phyloP scores from a whole-genome alignment of 2,797 vertebrate genomes.

The Champsocephalus esox region DNA sequence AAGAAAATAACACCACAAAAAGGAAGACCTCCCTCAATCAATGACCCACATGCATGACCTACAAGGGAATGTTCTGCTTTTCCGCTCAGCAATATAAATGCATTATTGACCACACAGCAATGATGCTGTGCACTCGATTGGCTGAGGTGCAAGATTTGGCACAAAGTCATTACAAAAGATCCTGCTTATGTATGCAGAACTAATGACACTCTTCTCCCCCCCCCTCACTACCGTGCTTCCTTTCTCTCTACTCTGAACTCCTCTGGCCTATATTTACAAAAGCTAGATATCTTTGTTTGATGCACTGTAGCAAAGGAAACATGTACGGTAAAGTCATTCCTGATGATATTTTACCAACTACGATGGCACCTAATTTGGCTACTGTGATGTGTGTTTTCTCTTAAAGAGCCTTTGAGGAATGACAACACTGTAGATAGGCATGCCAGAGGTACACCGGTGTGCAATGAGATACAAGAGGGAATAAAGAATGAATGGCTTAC shows the following conservation, averaged over 20 bases:
- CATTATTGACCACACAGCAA: constrained; percentile 40
- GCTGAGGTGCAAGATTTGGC: constrained; percentile 44
- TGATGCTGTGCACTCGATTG: constrained; percentile 7
- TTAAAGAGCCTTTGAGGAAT: constrained; percentile 4
- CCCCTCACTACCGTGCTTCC: not conserved
- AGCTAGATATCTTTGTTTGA: constrained; percentile 23
- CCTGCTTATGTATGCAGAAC: constrained; percentile 64
- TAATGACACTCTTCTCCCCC: constrained; percentile 48
- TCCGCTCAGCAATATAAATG: constrained; percentile 28
- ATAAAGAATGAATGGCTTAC: not conserved
- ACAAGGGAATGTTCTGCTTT: constrained; percentile 8
- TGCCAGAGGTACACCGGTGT: not conserved
- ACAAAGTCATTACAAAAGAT: constrained; percentile 53
- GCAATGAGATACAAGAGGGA: not conserved
- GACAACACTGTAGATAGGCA: constrained; percentile 1
- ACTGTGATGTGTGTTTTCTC: constrained; percentile 1
- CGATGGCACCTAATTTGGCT: not conserved
- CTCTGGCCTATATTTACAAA: constrained; percentile 54
- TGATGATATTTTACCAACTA: constrained; percentile 7
- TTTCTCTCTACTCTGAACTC: constrained; percentile 35
- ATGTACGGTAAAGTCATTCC: not conserved
- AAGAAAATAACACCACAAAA: not conserved
- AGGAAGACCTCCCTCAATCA: constrained; percentile 7
- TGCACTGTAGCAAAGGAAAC: not conserved
- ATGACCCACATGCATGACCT: constrained; percentile 21